These are phyloP conservation scores for Zapus hudsonius DNA, from an alignment of 2,113 vertebrate genomes.

Conservation along the genomic window DNA sequence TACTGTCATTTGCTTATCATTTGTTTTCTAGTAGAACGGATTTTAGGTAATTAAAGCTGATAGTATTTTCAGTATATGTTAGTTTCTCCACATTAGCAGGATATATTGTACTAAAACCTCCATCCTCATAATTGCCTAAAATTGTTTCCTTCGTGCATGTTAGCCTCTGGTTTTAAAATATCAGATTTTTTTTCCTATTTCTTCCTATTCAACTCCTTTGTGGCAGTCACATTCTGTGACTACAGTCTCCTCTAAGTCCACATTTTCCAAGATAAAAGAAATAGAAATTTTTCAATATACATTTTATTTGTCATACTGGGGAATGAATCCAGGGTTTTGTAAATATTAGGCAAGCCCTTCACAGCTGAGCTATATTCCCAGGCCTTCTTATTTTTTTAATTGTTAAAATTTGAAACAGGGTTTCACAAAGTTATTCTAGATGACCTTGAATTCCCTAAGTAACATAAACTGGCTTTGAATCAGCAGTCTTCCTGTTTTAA, in stretches of 20 bases:
- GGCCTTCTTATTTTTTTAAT: neutral
- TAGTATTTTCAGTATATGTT: conserved; percentile 37
- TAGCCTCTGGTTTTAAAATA: conserved; percentile 6
- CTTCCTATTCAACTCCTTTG: neutral
- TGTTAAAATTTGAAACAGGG: neutral
- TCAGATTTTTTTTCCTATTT: neutral
- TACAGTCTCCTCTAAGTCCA: neutral
- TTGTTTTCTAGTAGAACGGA: conserved; percentile 18
- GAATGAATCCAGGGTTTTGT: neutral
- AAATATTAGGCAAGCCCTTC: neutral
- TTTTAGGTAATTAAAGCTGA: conserved; percentile 39
- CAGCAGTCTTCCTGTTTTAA: neutral
- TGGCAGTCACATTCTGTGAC: conserved; percentile 9
- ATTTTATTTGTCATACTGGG: neutral
- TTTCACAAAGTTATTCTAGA: rapidly evolving
- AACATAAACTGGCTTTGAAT: neutral
- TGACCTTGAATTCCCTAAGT: neutral
- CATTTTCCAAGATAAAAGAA: conserved; percentile 9
- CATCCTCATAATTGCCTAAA: conserved; percentile 19
- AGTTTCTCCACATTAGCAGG: conserved; percentile 28
- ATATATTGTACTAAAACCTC: neutral
- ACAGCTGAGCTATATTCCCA: neutral
- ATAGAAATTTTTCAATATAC: neutral
- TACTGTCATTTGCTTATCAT: conserved; percentile 43
- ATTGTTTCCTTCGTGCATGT: conserved; percentile 16